Base-by-base conservation (phyloP, 1,140 invertebrate genomes). In the Drosophila seguyi region DNA sequence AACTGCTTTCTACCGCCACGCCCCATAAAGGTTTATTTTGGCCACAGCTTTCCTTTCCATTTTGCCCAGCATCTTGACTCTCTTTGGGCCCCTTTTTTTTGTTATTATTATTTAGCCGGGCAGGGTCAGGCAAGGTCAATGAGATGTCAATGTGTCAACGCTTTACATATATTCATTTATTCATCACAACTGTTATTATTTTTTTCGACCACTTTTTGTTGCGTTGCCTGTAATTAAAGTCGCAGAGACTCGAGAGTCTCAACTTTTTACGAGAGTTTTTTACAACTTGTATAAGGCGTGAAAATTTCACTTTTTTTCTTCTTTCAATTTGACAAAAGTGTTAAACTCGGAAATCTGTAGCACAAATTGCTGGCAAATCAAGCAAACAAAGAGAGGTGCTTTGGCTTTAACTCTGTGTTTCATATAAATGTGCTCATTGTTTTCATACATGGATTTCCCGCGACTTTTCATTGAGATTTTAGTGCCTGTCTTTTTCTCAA, bases 1-100 rank as follows among this genome's bases (percentile, higher is more conserved):
- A 55, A n/a, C 52, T 85, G 81, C 80, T 88, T 90, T 90, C 85
- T 88, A 90, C 88, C 74, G 73, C 73, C 81, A 75, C 86, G 63
- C 72, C 80, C 69, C 65, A 27, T 4, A 47, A 50, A 66, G 39
- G 48, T 60, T 67, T 60, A 50, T 68, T 76, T 76, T 67, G 34
- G 61, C 52, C 45, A 31, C 74, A 59, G 74, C 75, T 77, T 76
- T 76, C 74, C 53, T 75, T 76, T 75, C 55, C 61, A n/a, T n/a
- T n/a, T n/a, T n/a, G n/a, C n/a, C n/a, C n/a, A n/a, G n/a, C n/a
- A n/a, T n/a, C n/a, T n/a, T 53, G 38, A 48, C 22, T 34, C 62
- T 50, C 20, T 52, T 34, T 39, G 8, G 11, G 36, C 11, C 31
- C 13, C 11, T 42, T 59, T 18, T 29, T 57, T 2, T 45, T 45